Evolutionary conservation across 2,797 vertebrate species (phyloP).

Genomic region (Capromys pilorides): DNA sequence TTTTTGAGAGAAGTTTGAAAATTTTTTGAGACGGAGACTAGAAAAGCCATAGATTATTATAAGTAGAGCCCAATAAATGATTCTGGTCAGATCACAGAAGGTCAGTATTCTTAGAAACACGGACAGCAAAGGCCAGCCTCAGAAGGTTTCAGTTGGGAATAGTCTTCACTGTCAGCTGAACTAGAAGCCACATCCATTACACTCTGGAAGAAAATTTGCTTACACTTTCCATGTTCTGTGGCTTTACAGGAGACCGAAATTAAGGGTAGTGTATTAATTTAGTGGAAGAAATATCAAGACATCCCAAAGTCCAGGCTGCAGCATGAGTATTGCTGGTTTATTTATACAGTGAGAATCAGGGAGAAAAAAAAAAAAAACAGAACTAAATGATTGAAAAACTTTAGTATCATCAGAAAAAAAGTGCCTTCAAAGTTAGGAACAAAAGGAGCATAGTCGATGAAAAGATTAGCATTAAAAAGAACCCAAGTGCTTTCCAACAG

Average conservation of each 20-base stretch:
- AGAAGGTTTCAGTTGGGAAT: neutral
- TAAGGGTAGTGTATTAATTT: neutral
- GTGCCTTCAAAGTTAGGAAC: neutral
- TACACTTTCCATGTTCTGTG: neutral
- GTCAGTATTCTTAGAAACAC: neutral
- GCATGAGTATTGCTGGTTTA: neutral
- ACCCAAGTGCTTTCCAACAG: neutral
- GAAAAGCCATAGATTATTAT: too few species aligned
- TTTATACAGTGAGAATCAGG: neutral
- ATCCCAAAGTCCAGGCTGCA: neutral
- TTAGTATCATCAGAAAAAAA: neutral
- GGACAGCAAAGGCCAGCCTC: neutral
- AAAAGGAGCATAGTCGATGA: neutral
- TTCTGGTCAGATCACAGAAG: too few species aligned
- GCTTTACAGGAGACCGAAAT: neutral
- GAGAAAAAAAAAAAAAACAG: neutral
- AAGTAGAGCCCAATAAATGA: too few species aligned
- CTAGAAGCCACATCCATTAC: neutral
- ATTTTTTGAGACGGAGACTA: too few species aligned
- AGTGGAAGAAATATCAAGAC: neutral
- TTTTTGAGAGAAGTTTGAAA: too few species aligned
- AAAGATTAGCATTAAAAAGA: too few species aligned
- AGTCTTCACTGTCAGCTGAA: neutral
- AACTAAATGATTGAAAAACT: neutral
- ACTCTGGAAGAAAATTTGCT: neutral